Evolutionary conservation across 2,113 vertebrate genomes (phyloP).

Genomic region (Dipodomys spectabilis): DNA sequence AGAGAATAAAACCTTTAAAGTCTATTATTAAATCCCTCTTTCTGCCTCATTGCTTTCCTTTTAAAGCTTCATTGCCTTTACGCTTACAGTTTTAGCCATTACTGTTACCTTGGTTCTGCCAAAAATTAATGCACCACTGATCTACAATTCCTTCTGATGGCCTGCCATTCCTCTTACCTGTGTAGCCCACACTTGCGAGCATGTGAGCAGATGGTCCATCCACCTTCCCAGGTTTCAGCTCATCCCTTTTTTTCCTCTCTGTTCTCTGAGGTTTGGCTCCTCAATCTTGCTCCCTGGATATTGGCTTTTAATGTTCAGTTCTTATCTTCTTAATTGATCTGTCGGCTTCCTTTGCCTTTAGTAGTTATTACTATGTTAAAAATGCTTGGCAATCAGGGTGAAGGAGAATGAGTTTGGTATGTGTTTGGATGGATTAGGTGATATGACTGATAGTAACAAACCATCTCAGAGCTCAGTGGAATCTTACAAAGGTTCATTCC

Average conservation of each 20-base stretch:
- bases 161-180: neutral
- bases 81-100: constrained; percentile 55
- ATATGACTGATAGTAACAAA: neutral
- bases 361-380: neutral
- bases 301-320: neutral
- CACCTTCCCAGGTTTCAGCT: rapidly evolving
- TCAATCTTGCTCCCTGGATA: neutral
- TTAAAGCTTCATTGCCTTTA: constrained; percentile 65
- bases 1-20: neutral
- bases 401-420: neutral
- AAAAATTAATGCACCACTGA: constrained; percentile 60
- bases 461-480: neutral
- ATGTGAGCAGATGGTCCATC: rapidly evolving
- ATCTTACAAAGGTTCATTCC: neutral
- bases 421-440: neutral
- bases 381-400: neutral
- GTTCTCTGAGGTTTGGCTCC: neutral
- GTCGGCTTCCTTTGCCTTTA: neutral
- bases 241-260: neutral
- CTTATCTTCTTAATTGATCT: constrained; percentile 4
- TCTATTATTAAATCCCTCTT: constrained; percentile 48
- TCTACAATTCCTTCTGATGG: neutral
- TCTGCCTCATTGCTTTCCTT: constrained; percentile 69
- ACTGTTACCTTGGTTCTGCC: constrained; percentile 53
- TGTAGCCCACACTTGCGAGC: neutral